phyloP scores from a whole-genome alignment of 2,888 invertebrate species.

The Drosophila buzzatii region DNA sequence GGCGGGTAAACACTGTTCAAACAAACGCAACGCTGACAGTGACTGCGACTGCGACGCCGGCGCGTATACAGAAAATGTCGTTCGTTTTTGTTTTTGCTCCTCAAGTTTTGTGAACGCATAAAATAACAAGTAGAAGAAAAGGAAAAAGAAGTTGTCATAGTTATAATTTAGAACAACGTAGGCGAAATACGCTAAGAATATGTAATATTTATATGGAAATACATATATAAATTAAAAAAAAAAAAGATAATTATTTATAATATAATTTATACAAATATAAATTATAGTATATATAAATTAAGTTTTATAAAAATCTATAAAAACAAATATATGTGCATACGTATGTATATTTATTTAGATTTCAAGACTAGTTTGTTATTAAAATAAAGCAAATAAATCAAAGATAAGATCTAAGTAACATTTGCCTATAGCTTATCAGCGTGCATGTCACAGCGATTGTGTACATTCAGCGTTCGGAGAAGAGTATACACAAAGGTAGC shows the following conservation, averaged over 20 bases:
- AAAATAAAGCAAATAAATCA: slow-evolving; percentile 3
- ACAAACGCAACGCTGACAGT: slow-evolving; percentile 40
- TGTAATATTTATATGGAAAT: neutral
- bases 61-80: slow-evolving; percentile 76
- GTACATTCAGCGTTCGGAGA: slow-evolving; percentile 5
- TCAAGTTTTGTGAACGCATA: slow-evolving; percentile 70
- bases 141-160: slow-evolving; percentile 30
- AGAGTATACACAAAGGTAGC: slow-evolving; percentile 28
- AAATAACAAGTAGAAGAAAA: slow-evolving; percentile 50
- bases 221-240: neutral
- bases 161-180: slow-evolving; percentile 22
- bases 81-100: slow-evolving; percentile 57
- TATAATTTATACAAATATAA: too few species aligned
- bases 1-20: slow-evolving; percentile 29
- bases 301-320: neutral
- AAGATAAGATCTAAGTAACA: slow-evolving; percentile 42
- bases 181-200: slow-evolving; percentile 19
- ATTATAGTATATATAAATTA: neutral
- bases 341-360: neutral
- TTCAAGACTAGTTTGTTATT: neutral
- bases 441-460: slow-evolving; percentile 41
- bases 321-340: neutral
- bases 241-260: too few species aligned
- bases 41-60: slow-evolving; percentile 19
- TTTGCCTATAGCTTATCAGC: slow-evolving; percentile 34